Evolutionary conservation across 1,140 invertebrate genomes (phyloP).

Genomic region (Spodoptera litura): DNA sequence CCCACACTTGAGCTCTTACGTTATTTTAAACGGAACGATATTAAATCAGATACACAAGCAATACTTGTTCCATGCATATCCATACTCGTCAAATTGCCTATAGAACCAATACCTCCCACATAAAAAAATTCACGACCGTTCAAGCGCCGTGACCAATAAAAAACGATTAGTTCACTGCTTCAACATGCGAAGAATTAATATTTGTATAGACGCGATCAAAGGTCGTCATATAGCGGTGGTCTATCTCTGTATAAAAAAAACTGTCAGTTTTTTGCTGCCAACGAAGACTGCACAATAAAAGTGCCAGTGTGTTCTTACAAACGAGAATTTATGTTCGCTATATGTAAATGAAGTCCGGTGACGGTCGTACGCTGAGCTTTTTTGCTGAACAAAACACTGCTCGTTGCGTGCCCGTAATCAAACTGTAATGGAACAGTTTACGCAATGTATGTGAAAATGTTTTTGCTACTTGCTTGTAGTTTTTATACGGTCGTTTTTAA

Average conservation of each 20-base stretch:
- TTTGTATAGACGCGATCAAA: constrained; percentile 76
- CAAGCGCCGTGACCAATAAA: constrained; percentile 63
- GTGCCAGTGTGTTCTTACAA: constrained; percentile 83
- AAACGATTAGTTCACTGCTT: constrained; percentile 67
- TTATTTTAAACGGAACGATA: constrained; percentile 8
- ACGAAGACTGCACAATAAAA: constrained; percentile 84
- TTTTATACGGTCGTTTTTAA: constrained; percentile 35
- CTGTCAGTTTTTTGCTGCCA: constrained; percentile 77
- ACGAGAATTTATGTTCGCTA: constrained; percentile 83
- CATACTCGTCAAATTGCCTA: constrained; percentile 47
- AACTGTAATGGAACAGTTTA: constrained; percentile 49
- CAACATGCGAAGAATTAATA: constrained; percentile 74
- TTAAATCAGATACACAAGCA: constrained; percentile 49
- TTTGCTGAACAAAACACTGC: constrained; percentile 52
- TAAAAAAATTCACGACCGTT: constrained; percentile 53
- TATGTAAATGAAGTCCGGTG: constrained; percentile 79
- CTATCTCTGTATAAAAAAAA: constrained; percentile 70
- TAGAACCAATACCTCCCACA: constrained; percentile 57
- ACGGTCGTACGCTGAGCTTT: constrained; percentile 56
- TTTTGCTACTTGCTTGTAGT: constrained; percentile 32
- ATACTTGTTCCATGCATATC: constrained; percentile 44
- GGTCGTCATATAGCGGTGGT: constrained; percentile 71
- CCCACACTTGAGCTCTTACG: constrained; percentile 17
- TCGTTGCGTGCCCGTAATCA: constrained; percentile 48
- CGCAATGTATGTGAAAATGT: constrained; percentile 47